phyloP scores from a whole-genome alignment of 2,888 invertebrate genomes.

The Siphonodentalium dalli region DNA sequence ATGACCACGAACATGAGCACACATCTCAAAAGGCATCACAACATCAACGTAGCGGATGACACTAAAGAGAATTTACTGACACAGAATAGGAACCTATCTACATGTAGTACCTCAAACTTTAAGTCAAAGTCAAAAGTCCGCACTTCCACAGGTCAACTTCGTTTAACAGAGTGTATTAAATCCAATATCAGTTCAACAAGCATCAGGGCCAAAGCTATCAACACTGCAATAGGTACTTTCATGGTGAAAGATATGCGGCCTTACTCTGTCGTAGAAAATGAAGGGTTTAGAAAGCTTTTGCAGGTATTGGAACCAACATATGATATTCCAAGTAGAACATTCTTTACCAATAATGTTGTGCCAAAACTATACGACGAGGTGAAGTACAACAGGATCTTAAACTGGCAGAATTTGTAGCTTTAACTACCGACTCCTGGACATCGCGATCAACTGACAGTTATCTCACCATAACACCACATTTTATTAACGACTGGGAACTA shows the following conservation, averaged over 20 bases:
- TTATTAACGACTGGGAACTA: slow-evolving; percentile 15
- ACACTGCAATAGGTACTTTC: slow-evolving; percentile 1
- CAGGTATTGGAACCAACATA: slow-evolving; percentile 12
- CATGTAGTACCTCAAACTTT: too few relatives aligned
- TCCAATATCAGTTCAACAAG: too few relatives aligned
- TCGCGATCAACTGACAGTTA: slow-evolving; percentile 18
- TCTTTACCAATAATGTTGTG: slow-evolving; percentile 9
- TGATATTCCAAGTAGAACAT: slow-evolving; percentile 9
- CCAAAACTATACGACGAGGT: slow-evolving; percentile 4
- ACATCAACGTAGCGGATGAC: too few relatives aligned
- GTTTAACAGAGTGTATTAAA: too few relatives aligned
- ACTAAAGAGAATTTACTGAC: too few relatives aligned
- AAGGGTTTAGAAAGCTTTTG: slow-evolving; percentile 10
- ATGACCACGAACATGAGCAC: too few relatives aligned
- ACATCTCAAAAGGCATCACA: too few relatives aligned
- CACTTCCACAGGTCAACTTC: too few relatives aligned
- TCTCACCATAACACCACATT: slow-evolving; percentile 18
- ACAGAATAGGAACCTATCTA: too few relatives aligned
- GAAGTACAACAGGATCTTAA: neutral
- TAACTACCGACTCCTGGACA: slow-evolving; percentile 20
- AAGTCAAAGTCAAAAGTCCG: too few relatives aligned
- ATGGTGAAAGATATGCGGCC: slow-evolving; percentile 18
- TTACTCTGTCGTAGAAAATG: slow-evolving; percentile 12
- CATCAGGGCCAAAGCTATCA: slow-evolving; percentile 4
- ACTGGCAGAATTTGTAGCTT: slow-evolving; percentile 1